Conservation (phyloP, 2,113 vertebrate species). For the Dasyurus viverrinus region DNA sequence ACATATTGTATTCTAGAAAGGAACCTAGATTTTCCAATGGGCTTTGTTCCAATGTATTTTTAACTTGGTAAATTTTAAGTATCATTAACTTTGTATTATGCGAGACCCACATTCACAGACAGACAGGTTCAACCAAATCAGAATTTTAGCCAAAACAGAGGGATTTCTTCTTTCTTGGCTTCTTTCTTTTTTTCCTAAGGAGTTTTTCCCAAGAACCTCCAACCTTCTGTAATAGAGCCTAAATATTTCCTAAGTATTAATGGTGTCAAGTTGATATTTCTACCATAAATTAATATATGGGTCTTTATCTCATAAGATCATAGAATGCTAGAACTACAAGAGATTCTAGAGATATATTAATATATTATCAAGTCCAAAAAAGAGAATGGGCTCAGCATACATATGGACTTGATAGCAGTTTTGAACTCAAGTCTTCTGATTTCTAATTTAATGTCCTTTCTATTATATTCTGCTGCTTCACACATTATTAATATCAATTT, state of each 20-base stretch:
- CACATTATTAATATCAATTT: not conserved
- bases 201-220: not conserved
- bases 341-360: not conserved
- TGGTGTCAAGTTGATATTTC: not conserved
- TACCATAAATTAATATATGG: not conserved
- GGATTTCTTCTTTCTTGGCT: not conserved
- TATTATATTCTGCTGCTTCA: not conserved
- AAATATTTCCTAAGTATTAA: not conserved
- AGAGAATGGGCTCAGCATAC: not conserved
- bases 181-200: not conserved
- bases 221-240: not conserved
- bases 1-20: conserved; percentile 74
- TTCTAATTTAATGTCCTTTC: not conserved
- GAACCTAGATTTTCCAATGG: conserved; percentile 61
- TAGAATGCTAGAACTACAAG: not conserved
- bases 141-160: too few species aligned
- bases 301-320: not conserved
- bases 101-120: conserved; percentile 20
- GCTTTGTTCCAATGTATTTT: conserved; percentile 65
- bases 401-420: not conserved
- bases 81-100: conserved; percentile 60
- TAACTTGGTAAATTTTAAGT: conserved; percentile 61
- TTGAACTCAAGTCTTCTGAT: not conserved
- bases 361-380: not conserved
- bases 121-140: not conserved